Evolutionary conservation across 2,888 invertebrate genomes (phyloP).

Genomic region (Iphiclides podalirius): DNA sequence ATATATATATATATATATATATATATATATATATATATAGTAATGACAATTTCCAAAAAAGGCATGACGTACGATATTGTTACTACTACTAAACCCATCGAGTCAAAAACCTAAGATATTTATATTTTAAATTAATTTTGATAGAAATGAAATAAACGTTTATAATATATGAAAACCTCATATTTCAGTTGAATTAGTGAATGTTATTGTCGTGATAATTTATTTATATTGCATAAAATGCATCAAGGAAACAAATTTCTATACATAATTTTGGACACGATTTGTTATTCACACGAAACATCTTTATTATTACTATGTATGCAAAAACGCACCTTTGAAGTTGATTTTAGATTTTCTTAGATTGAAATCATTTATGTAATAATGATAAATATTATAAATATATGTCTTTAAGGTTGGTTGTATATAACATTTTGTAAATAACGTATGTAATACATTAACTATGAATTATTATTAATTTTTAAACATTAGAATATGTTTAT

Average conservation of each 20-base stretch:
- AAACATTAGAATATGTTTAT: not conserved
- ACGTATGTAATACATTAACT: not conserved
- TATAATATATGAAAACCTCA: too few relatives aligned
- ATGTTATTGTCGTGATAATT: not conserved
- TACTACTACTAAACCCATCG: too few relatives aligned
- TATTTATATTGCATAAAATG: not conserved
- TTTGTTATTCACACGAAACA: not conserved
- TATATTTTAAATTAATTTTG: too few relatives aligned
- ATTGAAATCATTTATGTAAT: conserved; percentile 31
- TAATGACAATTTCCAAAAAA: too few relatives aligned
- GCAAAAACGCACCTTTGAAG: conserved; percentile 46
- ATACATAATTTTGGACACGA: conserved; percentile 14
- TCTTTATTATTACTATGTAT: conserved; percentile 27
- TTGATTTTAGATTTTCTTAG: conserved; percentile 42
- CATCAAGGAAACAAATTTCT: not conserved
- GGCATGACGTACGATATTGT: too few relatives aligned
- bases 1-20: too few relatives aligned
- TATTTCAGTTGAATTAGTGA: too few relatives aligned
- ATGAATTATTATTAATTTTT: conserved; percentile 1
- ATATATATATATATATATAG: too few relatives aligned
- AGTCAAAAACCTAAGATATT: too few relatives aligned
- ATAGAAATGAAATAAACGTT: too few relatives aligned
- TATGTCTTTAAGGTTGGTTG: conserved; percentile 29
- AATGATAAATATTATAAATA: conserved; percentile 25
- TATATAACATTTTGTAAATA: conserved; percentile 40